phyloP scores from a whole-genome alignment of 2,797 vertebrate species.

The Pseudochaenichthys georgianus region DNA sequence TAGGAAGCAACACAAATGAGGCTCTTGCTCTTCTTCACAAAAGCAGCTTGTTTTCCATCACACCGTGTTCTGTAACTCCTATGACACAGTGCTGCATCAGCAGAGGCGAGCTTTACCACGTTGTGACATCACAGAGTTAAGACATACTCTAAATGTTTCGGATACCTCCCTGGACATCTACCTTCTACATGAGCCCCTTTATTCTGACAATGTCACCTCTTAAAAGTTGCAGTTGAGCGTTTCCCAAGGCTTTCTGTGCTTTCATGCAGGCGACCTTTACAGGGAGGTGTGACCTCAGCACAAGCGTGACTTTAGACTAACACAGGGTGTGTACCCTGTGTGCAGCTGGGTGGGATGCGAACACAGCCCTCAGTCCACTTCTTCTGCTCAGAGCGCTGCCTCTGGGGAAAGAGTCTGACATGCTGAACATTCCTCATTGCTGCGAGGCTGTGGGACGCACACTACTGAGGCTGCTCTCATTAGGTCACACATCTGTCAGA shows the following conservation, averaged over 20 bases:
- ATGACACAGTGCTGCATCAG: slow-evolving; percentile 24
- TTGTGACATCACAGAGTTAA: neutral
- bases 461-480: slow-evolving; percentile 31
- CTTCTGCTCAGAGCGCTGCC: slow-evolving; percentile 36
- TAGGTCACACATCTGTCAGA: slow-evolving; percentile 45
- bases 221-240: neutral
- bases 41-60: slow-evolving; percentile 59
- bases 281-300: slow-evolving; percentile 49
- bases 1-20: slow-evolving; percentile 57
- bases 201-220: neutral
- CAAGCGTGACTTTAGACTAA: slow-evolving; percentile 61
- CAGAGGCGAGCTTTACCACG: neutral
- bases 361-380: slow-evolving; percentile 10
- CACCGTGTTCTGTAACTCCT: slow-evolving; percentile 19
- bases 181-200: neutral
- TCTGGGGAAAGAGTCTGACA: slow-evolving; percentile 3
- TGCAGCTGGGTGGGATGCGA: slow-evolving; percentile 53
- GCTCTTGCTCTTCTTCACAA: slow-evolving; percentile 71
- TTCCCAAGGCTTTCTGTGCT: slow-evolving; percentile 7
- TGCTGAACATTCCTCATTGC: slow-evolving; percentile 47
- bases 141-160: too few relatives aligned
- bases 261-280: neutral
- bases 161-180: slow-evolving; percentile 1
- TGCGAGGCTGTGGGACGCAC: slow-evolving; percentile 36
- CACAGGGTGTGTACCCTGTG: slow-evolving; percentile 51